Evolutionary conservation across 2,888 invertebrate genomes (phyloP).

Genomic region (Panzeria rudis): DNA sequence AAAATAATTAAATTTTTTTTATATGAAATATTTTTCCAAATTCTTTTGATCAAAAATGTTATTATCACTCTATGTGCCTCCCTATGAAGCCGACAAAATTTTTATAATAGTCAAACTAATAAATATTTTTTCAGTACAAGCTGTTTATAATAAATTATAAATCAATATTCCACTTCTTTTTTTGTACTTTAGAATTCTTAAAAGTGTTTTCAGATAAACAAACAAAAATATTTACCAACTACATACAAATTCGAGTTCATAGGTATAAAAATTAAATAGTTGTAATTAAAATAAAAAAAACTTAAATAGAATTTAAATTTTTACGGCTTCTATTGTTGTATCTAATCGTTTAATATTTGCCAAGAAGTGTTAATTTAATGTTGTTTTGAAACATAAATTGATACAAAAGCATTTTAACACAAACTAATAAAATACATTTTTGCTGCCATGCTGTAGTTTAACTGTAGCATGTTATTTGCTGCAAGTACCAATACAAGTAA

Average conservation of each 20-base stretch:
- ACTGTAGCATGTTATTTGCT: constrained; percentile 37
- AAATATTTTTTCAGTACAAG: neutral
- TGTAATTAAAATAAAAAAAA: constrained; percentile 33
- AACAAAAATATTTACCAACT: constrained; percentile 9
- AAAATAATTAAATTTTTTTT: no score
- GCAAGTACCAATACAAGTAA: constrained; percentile 26
- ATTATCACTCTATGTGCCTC: no score
- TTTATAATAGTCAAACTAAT: no score
- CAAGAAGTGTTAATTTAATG: constrained; percentile 57
- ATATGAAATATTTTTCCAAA: no score
- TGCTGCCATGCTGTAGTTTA: constrained; percentile 43
- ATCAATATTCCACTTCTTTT: constrained; percentile 52
- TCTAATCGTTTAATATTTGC: constrained; percentile 1
- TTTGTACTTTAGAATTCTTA: neutral
- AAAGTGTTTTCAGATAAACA: constrained; percentile 62
- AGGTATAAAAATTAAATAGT: constrained; percentile 45
- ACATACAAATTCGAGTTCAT: constrained; percentile 14
- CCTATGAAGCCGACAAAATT: no score
- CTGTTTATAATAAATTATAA: constrained; percentile 69
- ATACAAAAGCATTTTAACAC: constrained; percentile 15
- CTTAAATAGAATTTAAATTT: neutral
- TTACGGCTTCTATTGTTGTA: constrained; percentile 14
- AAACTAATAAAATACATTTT: constrained; percentile 46
- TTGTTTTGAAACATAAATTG: constrained; percentile 67
- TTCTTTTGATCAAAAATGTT: no score